Base-by-base conservation (phyloP, 2,113 vertebrate genomes). In the Dipodomys ordii region DNA sequence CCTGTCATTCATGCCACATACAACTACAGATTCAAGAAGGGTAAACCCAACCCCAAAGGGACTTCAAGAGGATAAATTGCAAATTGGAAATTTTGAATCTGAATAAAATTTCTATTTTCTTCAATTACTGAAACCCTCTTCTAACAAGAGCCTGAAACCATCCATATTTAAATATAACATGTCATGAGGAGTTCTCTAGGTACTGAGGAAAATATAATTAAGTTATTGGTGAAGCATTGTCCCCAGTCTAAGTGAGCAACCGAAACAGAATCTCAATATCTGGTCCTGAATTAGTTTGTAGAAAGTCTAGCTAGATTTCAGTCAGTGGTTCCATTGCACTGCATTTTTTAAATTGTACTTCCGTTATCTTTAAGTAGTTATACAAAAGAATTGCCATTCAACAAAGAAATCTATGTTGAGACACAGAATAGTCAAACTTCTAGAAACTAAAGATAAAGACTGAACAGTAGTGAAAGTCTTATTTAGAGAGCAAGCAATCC, bases 11-110 rank as follows among this genome's bases (percentile, higher is more conserved):
- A n/a, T n/a, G n/a, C n/a, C n/a, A 57, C 27, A 39, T 39, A 39
- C 3, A 39, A 39, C 39, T 39, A 39, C 39, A 39, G 39, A 39
- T 39, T 39, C 39, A 39, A 39, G 39, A 39, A 39, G 39, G 39
- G 39, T 39, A 39, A 39, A 39, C 39, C 39, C 6, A 39, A 39
- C 39, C 39, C 39, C 85, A 97, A 98, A 96, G 85, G 93, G 96
- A 97, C 92, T 98, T 97, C 95, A 97, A 97, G 94, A 97, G 90
- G 92, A 96, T 98, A 98, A 57, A 98, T 97, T 97, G 96, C 94
- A 98, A 97, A 98, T 92, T 77, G 89, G 96, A 96, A 96, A 97
- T 94, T 77, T 72, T 97, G 90, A 94, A 94, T 97, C 87, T 87
- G 82, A 97, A 97, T 94, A 96, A 97, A 97, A 97, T 94, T 97